These are phyloP conservation scores for Triplophysa rosa DNA, from an alignment of 2,113 vertebrate species.

Conservation along the genomic window DNA sequence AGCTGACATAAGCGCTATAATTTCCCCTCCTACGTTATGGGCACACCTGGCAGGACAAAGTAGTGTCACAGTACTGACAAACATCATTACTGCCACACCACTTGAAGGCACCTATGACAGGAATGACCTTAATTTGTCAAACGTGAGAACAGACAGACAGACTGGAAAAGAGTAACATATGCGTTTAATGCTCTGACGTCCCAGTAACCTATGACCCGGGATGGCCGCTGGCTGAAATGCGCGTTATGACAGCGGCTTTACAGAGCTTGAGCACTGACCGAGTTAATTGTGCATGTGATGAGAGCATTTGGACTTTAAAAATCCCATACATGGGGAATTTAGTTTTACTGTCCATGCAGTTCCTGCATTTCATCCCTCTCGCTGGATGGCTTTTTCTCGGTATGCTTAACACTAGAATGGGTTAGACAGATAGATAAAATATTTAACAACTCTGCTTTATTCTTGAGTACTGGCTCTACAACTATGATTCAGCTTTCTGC, in stretches of 20 bases:
- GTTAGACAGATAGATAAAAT: neutral
- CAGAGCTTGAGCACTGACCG: constrained; percentile 58
- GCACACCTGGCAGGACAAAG: neutral
- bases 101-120: neutral
- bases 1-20: neutral
- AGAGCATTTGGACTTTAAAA: constrained; percentile 72
- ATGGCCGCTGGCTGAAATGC: constrained; percentile 34
- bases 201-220: constrained; percentile 31
- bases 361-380: neutral
- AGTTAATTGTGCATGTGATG: constrained; percentile 78
- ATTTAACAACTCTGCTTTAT: neutral
- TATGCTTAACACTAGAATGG: neutral
- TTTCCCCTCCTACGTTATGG: neutral
- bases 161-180: neutral
- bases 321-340: constrained; percentile 64
- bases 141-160: neutral
- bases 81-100: neutral
- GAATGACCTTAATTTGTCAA: constrained; percentile 8
- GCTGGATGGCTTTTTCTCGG: neutral
- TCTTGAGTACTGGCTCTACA: neutral
- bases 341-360: constrained; percentile 60
- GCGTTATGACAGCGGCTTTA: constrained; percentile 63
- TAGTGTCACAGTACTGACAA: neutral
- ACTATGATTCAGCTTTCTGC: too few relatives aligned
- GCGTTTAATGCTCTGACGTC: neutral